These are phyloP conservation scores for Torymus texanus DNA, from an alignment of 2,888 invertebrate genomes.

Conservation along the genomic window DNA sequence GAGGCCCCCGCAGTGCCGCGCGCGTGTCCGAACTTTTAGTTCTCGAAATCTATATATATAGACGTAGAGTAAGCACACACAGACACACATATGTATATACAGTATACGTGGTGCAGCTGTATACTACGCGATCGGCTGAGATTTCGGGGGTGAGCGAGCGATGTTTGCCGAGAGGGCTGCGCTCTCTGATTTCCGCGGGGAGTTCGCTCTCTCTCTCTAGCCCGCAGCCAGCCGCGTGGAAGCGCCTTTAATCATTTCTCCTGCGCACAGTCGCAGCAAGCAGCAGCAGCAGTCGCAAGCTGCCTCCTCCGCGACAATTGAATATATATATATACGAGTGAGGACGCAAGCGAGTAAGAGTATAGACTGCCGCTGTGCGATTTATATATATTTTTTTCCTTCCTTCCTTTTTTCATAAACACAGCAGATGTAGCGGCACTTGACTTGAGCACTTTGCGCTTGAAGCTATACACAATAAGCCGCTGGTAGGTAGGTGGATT, in stretches of 20 bases:
- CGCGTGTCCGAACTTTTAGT: too few relatives aligned
- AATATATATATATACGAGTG: constrained; percentile 28
- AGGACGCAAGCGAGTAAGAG: not conserved
- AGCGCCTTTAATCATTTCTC: constrained; percentile 66
- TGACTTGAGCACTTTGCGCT: constrained; percentile 30
- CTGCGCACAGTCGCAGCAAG: constrained; percentile 51
- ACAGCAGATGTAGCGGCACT: constrained; percentile 49
- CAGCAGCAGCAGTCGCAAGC: not conserved
- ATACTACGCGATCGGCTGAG: not conserved
- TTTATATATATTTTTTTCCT: not conserved
- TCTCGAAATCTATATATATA: too few relatives aligned
- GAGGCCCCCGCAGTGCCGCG: too few relatives aligned
- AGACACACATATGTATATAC: too few relatives aligned
- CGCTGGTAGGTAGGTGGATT: too few relatives aligned
- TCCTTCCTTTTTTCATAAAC: constrained; percentile 45
- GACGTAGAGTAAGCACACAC: too few relatives aligned
- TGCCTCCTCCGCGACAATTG: constrained; percentile 41
- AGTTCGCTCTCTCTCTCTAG: constrained; percentile 58
- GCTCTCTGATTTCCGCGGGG: constrained; percentile 65
- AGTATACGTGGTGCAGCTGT: too few relatives aligned
- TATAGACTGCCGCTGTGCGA: not conserved
- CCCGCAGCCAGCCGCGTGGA: constrained; percentile 56
- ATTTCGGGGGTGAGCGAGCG: not conserved
- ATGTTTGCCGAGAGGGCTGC: constrained; percentile 68
- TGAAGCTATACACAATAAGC: not conserved